Conservation (phyloP, 2,113 vertebrate genomes). For the Bombycilla garrulus region DNA sequence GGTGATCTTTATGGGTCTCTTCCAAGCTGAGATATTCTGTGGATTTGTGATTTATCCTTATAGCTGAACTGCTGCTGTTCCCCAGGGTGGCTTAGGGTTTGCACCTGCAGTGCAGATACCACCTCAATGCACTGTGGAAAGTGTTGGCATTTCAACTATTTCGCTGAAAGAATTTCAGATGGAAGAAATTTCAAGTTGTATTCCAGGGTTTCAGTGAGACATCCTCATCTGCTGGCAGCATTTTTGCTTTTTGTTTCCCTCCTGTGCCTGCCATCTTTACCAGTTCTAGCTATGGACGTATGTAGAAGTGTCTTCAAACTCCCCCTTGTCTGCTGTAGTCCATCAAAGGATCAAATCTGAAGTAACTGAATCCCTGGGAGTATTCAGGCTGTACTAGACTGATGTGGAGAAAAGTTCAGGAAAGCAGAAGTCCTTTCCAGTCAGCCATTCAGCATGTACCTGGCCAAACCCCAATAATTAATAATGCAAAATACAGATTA, state of each 20-base stretch:
- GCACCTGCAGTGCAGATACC: background rate
- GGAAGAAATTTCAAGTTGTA: background rate
- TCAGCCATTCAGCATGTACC: background rate
- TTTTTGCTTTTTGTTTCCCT: background rate
- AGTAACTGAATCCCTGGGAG: background rate
- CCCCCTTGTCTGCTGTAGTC: background rate
- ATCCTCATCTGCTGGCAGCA: background rate
- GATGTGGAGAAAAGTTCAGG: background rate
- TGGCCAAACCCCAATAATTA: background rate
- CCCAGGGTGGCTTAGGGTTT: background rate
- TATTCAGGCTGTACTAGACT: background rate
- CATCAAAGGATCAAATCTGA: background rate
- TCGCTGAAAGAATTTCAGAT: background rate
- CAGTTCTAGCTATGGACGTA: background rate
- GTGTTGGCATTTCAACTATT: background rate
- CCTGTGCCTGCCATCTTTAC: background rate
- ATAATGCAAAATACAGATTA: background rate
- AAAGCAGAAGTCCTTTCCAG: background rate
- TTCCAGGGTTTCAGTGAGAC: background rate
- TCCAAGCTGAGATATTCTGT: background rate
- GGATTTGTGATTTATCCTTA: background rate
- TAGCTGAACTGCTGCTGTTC: background rate
- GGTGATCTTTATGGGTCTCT: background rate
- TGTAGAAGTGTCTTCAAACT: background rate
- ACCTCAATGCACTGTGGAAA: background rate